Base-by-base conservation (phyloP, 1,140 invertebrate genomes). In the Brachionus koreanus region DNA sequence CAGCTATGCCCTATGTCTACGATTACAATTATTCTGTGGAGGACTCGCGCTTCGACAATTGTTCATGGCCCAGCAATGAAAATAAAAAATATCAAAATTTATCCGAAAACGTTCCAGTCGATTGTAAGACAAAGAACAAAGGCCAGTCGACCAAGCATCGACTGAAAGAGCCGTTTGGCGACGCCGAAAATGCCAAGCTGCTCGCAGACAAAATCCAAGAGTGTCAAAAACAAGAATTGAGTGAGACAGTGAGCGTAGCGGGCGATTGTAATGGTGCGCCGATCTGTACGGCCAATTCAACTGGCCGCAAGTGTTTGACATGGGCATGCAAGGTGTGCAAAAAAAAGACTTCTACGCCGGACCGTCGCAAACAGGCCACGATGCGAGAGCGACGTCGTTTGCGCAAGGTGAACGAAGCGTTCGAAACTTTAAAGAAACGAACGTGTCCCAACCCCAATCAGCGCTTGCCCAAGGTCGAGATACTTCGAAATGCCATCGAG, bases 361-460 rank as follows among this genome's bases (percentile, higher is more conserved):
- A 98, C 88, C 90, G 97, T 46, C 91, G 97, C 85, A 97, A 97
- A 91, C 96, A 97, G 5, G 97, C 97, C 1, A 98, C 97, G 0
- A 91, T 98, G 86, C 89, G 97, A 0, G 97, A 98, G 87, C 90
- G 97, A 84, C 89, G 96, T 83, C 90, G 97, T 83, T 91, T 98
- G 43, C 90, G 95, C 86, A 97, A 97, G 91, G 96, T 98, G 83
- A 98, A 98, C 88, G 97, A 98, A 89, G 97, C 97, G 0, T 98
- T 98, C 88, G 97, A 98, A 88, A 92, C 95, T 35, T 89, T 98
- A 49, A 96, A 98, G 86, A 90, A 93, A 85, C 89, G 96, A 83
- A 97, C 96, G 0, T 94, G 95, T 85, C 92, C 94, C 83, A 98
- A 98, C 88, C 94, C 95, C 1, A 96, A 95, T 86, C 96, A 98